Evolutionary conservation across 2,888 invertebrate species (phyloP), one percentile per base, ranked within the genome.

Genomic region (Exephanes ischioxanthus): DNA sequence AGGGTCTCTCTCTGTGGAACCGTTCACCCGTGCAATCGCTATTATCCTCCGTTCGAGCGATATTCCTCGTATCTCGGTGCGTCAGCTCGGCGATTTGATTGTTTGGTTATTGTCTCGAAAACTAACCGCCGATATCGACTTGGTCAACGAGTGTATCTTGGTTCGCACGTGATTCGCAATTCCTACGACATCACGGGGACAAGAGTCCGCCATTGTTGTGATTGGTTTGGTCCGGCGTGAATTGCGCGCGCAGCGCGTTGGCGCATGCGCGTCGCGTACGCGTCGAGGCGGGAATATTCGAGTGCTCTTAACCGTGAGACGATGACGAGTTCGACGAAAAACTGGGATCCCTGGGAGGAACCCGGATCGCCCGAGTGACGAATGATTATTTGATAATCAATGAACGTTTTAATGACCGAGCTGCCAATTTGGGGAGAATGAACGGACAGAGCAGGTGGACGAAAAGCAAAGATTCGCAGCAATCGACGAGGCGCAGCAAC

Each of bases 141-240:
- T 83, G 73, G 53, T 81, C 79, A 68, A 81, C 72, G 66, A 53
- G 26, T 48, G 66, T 48, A 30, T 19, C 22, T 45, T 83, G 41
- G 77, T 78, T 61, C 80, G 76, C 87, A 84, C 86, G 86, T 87
- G 87, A 89, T 87, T 83, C 78, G 72, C 79, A 80, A 86, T 87
- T 84, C 84, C 72, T 73, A 77, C 78, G 72, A 82, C 80, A 81
- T 80, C 41, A 48, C 45, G 16, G 72, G 79, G 75, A 86, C 76
- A 80, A 80, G 53, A 75, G 75, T 88, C 83, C 80, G 88, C 87
- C 88, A 88, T 87, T 87, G 75, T 86, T 85, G 85, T 84, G 86
- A 87, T 87, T 86, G 86, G 87, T 73, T 81, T 61, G 30, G 48
- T 73, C 4, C 30, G 11, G 1, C 16, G 63, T 33, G 30, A 30